Evolutionary conservation across 2,797 vertebrate species (phyloP).

Genomic region (Erithacus rubecula): DNA sequence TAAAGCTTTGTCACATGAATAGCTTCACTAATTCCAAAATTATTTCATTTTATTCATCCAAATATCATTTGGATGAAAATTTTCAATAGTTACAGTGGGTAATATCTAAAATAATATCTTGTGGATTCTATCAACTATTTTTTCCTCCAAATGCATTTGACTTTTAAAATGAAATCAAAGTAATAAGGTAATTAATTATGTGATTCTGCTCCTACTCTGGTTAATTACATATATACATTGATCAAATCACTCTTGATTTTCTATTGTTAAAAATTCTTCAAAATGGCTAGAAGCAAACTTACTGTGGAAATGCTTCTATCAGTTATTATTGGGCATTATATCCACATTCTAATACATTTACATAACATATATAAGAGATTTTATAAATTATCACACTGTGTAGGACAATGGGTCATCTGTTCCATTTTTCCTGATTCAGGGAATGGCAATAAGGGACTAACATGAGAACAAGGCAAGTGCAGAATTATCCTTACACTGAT

Average conservation of each 20-base stretch:
- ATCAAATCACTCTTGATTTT: not conserved
- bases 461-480: not conserved
- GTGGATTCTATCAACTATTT: not conserved
- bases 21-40: not conserved
- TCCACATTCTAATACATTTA: not conserved
- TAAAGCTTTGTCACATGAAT: not conserved
- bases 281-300: not conserved
- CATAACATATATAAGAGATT: not conserved
- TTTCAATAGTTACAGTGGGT: not conserved
- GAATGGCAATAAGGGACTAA: not conserved
- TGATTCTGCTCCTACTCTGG: not conserved
- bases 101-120: not conserved
- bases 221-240: not conserved
- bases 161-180: not conserved
- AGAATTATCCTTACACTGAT: not conserved
- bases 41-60: not conserved
- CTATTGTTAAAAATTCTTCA: not conserved
- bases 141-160: not conserved
- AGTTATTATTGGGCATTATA: not conserved
- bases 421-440: not conserved
- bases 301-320: not conserved
- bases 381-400: not conserved
- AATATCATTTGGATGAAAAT: not conserved
- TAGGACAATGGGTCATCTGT: not conserved
- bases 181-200: not conserved